Evolutionary conservation across 2,888 invertebrate genomes (phyloP).

Genomic region (Lathronympha strigana): DNA sequence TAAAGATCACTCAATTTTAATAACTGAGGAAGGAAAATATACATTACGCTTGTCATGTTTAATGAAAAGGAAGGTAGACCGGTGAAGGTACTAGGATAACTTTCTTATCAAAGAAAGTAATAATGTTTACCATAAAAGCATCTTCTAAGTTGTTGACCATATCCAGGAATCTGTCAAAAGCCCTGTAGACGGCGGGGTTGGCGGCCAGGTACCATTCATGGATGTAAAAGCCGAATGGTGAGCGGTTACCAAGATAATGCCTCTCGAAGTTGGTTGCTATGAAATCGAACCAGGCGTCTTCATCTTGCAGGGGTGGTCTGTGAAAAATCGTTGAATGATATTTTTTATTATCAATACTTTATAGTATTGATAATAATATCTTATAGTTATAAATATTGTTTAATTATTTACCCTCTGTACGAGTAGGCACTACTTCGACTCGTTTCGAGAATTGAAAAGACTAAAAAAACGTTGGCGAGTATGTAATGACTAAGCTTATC

Average conservation of each 20-base stretch:
- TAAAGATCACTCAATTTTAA: too few relatives aligned
- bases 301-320: conserved; percentile 63
- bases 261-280: conserved; percentile 86
- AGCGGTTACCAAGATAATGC: conserved; percentile 85
- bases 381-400: too few relatives aligned
- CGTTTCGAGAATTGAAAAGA: too few relatives aligned
- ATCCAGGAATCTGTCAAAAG: conserved; percentile 82
- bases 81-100: background rate
- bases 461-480: too few relatives aligned
- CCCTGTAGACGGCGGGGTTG: conserved; percentile 73
- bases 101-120: background rate
- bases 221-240: conserved; percentile 87
- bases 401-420: too few relatives aligned
- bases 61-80: background rate
- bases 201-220: conserved; percentile 85
- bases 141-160: conserved; percentile 80
- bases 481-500: too few relatives aligned
- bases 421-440: too few relatives aligned
- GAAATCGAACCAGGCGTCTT: conserved; percentile 80
- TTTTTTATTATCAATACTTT: too few relatives aligned
- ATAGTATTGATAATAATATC: too few relatives aligned
- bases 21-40: too few relatives aligned
- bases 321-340: conserved; percentile 26
- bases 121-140: conserved; percentile 81
- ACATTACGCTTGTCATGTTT: too few relatives aligned